Base-by-base conservation (phyloP, 64 coral and sea anemone species). In the Catalaphyllia jardinei region DNA sequence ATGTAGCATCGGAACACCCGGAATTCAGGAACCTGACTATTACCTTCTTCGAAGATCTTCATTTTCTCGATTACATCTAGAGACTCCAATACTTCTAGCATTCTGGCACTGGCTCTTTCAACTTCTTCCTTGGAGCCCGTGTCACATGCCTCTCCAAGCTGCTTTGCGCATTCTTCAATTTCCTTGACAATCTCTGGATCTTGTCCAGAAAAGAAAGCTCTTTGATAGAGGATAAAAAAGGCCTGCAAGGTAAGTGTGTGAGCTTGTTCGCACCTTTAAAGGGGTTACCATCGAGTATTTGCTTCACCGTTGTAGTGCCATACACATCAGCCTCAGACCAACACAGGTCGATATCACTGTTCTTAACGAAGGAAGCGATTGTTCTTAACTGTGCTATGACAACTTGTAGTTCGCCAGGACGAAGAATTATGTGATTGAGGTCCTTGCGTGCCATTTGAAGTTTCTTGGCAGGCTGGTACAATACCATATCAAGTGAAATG, bases 401-500 rank as follows among this genome's bases (percentile, higher is more conserved):
- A 13, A 79, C 52, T 13, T 57, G 76, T 79, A 86, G 82, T 54
- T 75, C 73, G 3, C 87, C 75, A 65, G 87, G 87, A 79, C 75
- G 38, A 18, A 89, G 87, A 65, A 90, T 90, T 2, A 90, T 57
- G 49, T 90, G 59, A 74, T 67, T 81, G 9, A 82, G 63, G 27
- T 90, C 67, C 18, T 60, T 73, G 18, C 65, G 38, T 18, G 88
- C 54, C 88, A 90, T 90, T 73, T 90, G 88, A 63, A 90, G 62
- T 25, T 90, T 74, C 52, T 80, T 82, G 29, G 88, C 78, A 10
- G 88, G 63, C 67, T 90, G 88, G 67, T 82, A 74, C 25, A 90
- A 63, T n/a, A 77, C 88, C 62, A 90, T 80, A 39, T 90, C 88
- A 3, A 90, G 79, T 11, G 67, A 90, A 62, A 90, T 74, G 38